Percentiles rank a stretch among this genome's conserved stretches.
Conservation (phyloP, 2,797 vertebrate genomes). For the Gymnoscopelus braueri region DNA sequence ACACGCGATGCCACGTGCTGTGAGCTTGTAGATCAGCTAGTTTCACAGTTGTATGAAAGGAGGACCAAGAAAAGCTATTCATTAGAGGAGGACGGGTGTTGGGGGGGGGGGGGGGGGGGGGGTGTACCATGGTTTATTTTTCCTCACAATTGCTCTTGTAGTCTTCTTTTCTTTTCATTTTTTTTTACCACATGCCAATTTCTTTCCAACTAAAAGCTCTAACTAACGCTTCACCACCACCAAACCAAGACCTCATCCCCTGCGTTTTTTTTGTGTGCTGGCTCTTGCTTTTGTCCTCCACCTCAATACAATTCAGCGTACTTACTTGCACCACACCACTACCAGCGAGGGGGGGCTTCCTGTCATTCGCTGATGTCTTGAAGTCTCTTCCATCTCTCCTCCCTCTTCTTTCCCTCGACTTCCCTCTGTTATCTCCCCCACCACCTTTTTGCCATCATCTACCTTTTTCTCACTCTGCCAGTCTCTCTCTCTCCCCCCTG, state of each 20-base stretch:
- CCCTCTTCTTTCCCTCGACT: conserved; percentile 29
- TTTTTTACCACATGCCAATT: no score
- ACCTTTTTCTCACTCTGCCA: conserved; percentile 65
- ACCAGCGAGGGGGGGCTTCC: conserved; percentile 20
- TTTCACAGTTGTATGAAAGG: no score
- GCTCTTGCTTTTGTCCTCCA: conserved; percentile 6
- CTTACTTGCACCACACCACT: no score
- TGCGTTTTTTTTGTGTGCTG: conserved; percentile 49
- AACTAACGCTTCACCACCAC: neutral
- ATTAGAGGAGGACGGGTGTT: conserved; percentile 65
- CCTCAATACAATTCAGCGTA: conserved; percentile 36
- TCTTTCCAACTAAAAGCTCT: no score
- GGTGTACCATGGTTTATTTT: conserved; percentile 59
- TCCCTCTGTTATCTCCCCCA: conserved; percentile 64
- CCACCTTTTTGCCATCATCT: conserved; percentile 64
- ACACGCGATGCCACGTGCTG: no score
- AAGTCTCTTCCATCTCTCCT: conserved; percentile 53
- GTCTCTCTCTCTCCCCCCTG: conserved; percentile 54
- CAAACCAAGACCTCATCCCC: conserved; percentile 24
- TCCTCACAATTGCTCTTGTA: conserved; percentile 61
- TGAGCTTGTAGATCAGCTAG: no score
- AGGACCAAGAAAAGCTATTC: no score
- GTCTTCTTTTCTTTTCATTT: conserved; percentile 29
- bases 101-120: neutral
- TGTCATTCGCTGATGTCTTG: conserved; percentile 67